Evolutionary conservation across 2,113 vertebrate genomes (phyloP).

Genomic region (Sylvicapra grimmia): DNA sequence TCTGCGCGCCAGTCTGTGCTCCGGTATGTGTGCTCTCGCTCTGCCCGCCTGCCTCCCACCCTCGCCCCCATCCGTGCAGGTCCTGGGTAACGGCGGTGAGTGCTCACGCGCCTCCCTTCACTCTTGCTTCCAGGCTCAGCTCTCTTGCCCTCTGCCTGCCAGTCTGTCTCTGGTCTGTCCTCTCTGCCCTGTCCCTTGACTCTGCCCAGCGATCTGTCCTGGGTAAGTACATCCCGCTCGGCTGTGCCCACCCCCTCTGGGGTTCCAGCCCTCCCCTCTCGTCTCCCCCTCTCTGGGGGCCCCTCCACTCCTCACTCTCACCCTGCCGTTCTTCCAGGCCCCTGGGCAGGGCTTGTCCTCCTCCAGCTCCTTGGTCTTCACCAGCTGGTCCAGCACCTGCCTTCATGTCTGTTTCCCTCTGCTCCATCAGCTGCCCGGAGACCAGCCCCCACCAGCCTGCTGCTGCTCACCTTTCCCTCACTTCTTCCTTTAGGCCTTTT

Average conservation of each 20-base stretch:
- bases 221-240: slow-evolving; percentile 68
- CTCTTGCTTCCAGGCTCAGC: slow-evolving; percentile 74
- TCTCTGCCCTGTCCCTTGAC: slow-evolving; percentile 78
- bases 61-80: background rate
- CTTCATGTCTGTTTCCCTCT: background rate
- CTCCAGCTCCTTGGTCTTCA: background rate
- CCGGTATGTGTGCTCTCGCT: slow-evolving; percentile 90
- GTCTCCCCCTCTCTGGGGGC: background rate
- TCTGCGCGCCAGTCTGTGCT: slow-evolving; percentile 94
- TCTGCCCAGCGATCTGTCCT: slow-evolving; percentile 69
- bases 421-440: background rate
- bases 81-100: slow-evolving; percentile 25
- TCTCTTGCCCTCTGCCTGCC: slow-evolving; percentile 76
- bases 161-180: slow-evolving; percentile 79
- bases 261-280: slow-evolving; percentile 36
- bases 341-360: background rate
- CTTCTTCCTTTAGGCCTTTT: background rate
- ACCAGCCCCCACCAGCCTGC: background rate
- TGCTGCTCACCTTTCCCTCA: background rate
- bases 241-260: slow-evolving; percentile 55
- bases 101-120: slow-evolving; percentile 56
- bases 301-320: slow-evolving; percentile 1
- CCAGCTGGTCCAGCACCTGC: background rate
- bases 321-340: background rate
- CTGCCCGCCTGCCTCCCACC: slow-evolving; percentile 78